Conservation (phyloP, 2,888 invertebrate species). For the Odontocolon sp. region DNA sequence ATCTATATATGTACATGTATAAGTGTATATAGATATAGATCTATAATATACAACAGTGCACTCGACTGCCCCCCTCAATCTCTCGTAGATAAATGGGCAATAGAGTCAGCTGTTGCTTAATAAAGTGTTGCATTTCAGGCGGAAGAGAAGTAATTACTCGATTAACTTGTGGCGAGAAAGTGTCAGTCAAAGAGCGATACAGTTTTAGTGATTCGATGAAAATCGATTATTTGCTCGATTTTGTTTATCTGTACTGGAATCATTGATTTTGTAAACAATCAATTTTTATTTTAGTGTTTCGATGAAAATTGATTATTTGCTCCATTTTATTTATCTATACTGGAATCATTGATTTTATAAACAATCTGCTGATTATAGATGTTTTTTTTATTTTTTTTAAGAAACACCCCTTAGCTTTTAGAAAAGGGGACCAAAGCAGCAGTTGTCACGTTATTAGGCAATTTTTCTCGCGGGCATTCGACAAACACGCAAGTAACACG, state of each 20-base stretch:
- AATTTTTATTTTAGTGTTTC: neutral
- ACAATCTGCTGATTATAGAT: too few species aligned
- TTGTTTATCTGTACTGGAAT: neutral
- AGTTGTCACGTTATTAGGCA: constrained; percentile 62
- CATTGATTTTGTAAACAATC: neutral
- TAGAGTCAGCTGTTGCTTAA: constrained; percentile 56
- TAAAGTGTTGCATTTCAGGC: constrained; percentile 19
- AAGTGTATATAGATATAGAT: constrained; percentile 11
- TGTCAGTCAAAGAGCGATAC: neutral
- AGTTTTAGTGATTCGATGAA: neutral
- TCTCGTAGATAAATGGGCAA: constrained; percentile 37
- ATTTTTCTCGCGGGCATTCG: constrained; percentile 63
- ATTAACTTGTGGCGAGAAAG: constrained; percentile 55
- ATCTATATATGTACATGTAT: neutral
- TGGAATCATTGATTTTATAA: neutral
- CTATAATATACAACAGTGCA: constrained; percentile 12
- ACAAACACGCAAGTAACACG: constrained; percentile 73
- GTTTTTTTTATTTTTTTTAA: too few species aligned
- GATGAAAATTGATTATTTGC: neutral
- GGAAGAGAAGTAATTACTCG: constrained; percentile 47
- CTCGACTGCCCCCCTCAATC: constrained; percentile 40
- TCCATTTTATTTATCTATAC: neutral
- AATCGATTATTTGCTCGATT: neutral
- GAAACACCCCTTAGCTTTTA: constrained; percentile 13
- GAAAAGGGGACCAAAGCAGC: constrained; percentile 35